phyloP scores from a whole-genome alignment of 2,113 vertebrate species.

The Trichechus manatus region DNA sequence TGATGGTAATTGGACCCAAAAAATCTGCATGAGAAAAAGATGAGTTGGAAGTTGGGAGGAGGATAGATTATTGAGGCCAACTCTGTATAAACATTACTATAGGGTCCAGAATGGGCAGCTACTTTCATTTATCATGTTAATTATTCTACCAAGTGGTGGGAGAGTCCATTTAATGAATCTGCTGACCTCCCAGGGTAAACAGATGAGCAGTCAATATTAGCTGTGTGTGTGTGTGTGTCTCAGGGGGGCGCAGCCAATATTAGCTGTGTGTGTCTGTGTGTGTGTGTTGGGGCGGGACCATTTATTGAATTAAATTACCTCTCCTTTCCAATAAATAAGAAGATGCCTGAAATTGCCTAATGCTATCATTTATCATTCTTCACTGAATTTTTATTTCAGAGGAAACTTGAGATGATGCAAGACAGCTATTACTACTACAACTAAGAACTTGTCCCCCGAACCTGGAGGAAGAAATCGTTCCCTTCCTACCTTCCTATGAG shows the following conservation, averaged over 20 bases:
- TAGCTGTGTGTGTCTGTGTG: background rate
- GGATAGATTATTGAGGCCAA: background rate
- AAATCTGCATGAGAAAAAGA: conserved; percentile 69
- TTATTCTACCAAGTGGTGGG: conserved; percentile 13
- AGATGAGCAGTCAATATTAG: background rate
- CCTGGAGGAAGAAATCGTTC: background rate
- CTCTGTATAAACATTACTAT: conserved; percentile 14
- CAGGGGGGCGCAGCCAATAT: background rate
- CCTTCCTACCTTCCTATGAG: background rate
- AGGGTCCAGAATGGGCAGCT: background rate
- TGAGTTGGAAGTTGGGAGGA: background rate
- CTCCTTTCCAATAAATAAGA: conserved; percentile 41
- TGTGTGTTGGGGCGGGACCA: too few species aligned
- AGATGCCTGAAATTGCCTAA: conserved; percentile 25
- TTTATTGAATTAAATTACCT: conserved; percentile 21
- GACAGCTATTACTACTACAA: background rate
- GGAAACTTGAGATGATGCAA: background rate
- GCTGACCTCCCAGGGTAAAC: conserved; percentile 6
- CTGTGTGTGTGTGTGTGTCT: background rate
- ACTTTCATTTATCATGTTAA: conserved; percentile 18
- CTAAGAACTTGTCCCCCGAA: background rate
- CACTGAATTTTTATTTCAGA: conserved; percentile 15
- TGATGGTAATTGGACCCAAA: conserved; percentile 44
- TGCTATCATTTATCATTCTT: conserved; percentile 4
- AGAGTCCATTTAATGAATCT: conserved; percentile 50